phyloP scores from a whole-genome alignment of 2,888 invertebrate species.

The Toxonevra muliebris region DNA sequence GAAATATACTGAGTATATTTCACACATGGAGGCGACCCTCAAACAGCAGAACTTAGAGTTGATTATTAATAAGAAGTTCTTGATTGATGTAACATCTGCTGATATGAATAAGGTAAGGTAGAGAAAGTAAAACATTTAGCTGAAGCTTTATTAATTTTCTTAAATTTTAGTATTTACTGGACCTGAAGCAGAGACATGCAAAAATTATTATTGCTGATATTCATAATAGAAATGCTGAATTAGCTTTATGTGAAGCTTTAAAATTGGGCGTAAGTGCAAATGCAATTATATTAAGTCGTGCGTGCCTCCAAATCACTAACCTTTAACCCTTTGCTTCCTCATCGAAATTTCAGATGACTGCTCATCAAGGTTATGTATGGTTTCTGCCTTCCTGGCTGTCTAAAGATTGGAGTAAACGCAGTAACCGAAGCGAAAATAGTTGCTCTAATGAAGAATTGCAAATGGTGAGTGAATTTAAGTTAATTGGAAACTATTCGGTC shows the following conservation, averaged over 20 bases:
- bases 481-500: no score
- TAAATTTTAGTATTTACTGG: conserved; percentile 70
- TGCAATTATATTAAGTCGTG: background rate
- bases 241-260: conserved; percentile 84
- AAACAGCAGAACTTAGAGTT: conserved; percentile 72
- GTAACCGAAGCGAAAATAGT: conserved; percentile 54
- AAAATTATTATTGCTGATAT: conserved; percentile 84
- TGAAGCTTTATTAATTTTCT: conserved; percentile 11
- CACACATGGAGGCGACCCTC: conserved; percentile 74
- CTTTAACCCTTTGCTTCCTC: background rate
- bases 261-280: conserved; percentile 52
- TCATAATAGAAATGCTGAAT: conserved; percentile 76
- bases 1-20: conserved; percentile 80
- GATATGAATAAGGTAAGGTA: conserved; percentile 69
- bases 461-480: conserved; percentile 58
- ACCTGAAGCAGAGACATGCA: conserved; percentile 73
- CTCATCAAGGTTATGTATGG: conserved; percentile 82
- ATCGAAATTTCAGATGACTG: conserved; percentile 71
- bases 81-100: conserved; percentile 67
- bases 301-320: background rate
- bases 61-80: conserved; percentile 76
- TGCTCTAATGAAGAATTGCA: conserved; percentile 74
- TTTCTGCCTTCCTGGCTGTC: conserved; percentile 82
- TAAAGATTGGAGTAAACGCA: conserved; percentile 72
- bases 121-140: background rate